These are phyloP conservation scores for Turdus rufiventris DNA, from an alignment of 2,113 vertebrate genomes.

Conservation along the genomic window DNA sequence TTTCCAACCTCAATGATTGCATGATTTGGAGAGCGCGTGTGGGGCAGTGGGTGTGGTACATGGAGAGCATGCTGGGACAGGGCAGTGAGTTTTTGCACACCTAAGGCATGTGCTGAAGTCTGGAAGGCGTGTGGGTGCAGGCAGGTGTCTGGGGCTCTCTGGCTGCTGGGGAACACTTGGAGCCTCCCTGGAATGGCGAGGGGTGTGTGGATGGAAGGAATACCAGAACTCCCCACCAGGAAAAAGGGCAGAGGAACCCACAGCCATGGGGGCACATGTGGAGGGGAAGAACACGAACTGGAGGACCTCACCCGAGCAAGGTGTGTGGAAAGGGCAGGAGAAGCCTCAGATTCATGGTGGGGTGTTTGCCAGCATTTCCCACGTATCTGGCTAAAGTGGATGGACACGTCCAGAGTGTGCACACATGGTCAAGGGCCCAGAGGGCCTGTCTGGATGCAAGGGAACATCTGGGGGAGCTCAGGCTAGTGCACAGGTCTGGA, in stretches of 20 bases:
- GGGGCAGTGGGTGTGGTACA: neutral
- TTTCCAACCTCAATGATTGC: neutral
- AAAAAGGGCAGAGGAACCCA: neutral
- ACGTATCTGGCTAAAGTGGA: fast-evolving
- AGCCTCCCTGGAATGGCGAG: neutral
- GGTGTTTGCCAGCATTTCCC: neutral
- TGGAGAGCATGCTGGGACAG: neutral
- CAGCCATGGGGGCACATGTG: neutral
- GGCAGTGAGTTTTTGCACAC: neutral
- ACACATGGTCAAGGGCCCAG: neutral
- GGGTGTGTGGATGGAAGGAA: neutral
- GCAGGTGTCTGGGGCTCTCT: neutral
- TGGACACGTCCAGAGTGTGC: neutral
- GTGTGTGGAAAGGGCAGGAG: neutral
- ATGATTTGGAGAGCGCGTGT: neutral
- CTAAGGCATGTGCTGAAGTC: neutral
- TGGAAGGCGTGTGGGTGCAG: neutral
- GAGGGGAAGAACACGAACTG: fast-evolving
- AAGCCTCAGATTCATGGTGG: neutral
- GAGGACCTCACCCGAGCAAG: neutral
- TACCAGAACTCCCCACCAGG: fast-evolving
- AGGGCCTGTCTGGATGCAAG: neutral
- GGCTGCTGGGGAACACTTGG: neutral
- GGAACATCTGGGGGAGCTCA: neutral
- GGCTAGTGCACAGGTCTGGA: neutral